Base-by-base conservation (phyloP, 1,140 invertebrate species). In the Sinella curviseta region DNA sequence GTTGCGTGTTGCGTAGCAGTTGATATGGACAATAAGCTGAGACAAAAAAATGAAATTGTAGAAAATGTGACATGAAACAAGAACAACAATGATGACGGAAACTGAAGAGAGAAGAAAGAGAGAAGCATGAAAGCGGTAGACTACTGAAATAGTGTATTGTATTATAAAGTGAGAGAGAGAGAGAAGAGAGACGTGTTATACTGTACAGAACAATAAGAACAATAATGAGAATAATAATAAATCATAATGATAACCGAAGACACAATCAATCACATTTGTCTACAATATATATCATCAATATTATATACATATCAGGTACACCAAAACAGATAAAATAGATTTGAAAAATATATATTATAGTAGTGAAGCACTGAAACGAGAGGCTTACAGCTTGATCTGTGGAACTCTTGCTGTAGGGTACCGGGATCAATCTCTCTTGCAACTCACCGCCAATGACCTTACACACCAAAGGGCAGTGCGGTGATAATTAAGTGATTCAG, bases 361-460 rank as follows among this genome's bases (percentile, higher is more conserved):
- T 30, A 70, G 26, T 70, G 65, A 70, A 70, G 65, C 65, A 31
- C 65, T 70, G 65, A 70, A 70, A 87, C 86, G 89, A 86, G 88
- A 89, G 88, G 92, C 95, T 97, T 97, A 97, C 95, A 96, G 95
- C 95, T 95, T 97, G 95, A 92, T 97, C 95, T 92, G 95, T 97
- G 90, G 95, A 95, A 91, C 94, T 97, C 94, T 97, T 97, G 95
- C 95, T 97, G 94, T 97, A 97, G 90, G 95, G 95, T 90, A 97
- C 95, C 90, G 95, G 95, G 91, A 97, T 97, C 93, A 97, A 95
- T 91, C 95, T 94, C 92, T 97, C 95, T 94, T 97, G 95, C 92
- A 97, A 96, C 92, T 97, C 95, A 92, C 95, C 95, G 93, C 95
- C 95, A 95, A 97, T 97, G 92, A 96, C 95, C 95, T 97, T 95